phyloP scores from a whole-genome alignment of 2,797 vertebrate genomes.

The Myotis vivesi region DNA sequence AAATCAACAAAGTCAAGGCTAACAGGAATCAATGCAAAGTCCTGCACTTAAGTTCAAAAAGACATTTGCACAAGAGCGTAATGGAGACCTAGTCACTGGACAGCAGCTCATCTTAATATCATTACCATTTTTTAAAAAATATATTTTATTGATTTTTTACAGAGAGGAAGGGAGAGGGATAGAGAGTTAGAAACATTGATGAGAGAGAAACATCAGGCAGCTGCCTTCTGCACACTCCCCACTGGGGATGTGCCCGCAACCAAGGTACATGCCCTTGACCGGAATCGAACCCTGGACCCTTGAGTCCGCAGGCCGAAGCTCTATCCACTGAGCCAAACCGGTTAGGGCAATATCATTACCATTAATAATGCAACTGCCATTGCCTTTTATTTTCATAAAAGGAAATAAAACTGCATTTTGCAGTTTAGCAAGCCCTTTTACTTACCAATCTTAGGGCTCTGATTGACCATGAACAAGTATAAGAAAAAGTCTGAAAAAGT shows the following conservation, averaged over 20 bases:
- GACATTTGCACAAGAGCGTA: neutral
- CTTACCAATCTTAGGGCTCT: neutral
- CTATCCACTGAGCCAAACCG: too few relatives aligned
- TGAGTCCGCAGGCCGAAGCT: too few relatives aligned
- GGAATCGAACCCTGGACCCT: too few relatives aligned
- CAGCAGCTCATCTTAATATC: neutral
- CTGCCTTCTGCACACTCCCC: too few relatives aligned
- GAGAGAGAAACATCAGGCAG: too few relatives aligned
- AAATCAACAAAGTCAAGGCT: neutral
- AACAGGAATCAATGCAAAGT: neutral
- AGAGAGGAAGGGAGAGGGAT: too few relatives aligned
- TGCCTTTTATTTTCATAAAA: neutral
- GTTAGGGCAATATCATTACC: fast-evolving
- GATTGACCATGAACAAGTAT: neutral
- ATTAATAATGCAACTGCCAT: fast-evolving
- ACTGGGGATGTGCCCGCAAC: too few relatives aligned
- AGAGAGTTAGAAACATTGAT: too few relatives aligned
- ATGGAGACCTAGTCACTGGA: neutral
- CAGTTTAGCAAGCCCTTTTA: neutral
- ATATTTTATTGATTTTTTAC: too few relatives aligned
- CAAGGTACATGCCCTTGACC: too few relatives aligned
- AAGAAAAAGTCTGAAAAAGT: neutral
- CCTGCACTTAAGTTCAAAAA: neutral
- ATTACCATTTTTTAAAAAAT: too few relatives aligned
- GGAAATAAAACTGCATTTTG: neutral